These are phyloP conservation scores for Melanotaenia maccullochi DNA, from an alignment of 2,797 vertebrate species.

Conservation along the genomic window DNA sequence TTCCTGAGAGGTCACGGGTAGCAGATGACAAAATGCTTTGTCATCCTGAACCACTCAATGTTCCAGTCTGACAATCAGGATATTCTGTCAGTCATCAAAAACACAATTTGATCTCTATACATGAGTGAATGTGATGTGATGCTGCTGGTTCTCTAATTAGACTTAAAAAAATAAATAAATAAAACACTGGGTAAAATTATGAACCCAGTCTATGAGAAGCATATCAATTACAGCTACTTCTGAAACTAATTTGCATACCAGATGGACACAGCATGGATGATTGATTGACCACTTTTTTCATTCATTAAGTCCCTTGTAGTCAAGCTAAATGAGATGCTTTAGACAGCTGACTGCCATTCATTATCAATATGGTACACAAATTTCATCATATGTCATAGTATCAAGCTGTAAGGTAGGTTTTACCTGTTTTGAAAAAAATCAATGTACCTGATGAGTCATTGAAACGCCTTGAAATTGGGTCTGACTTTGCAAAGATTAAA, in stretches of 20 bases:
- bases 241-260: slow-evolving; percentile 25
- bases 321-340: too few species aligned
- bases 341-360: too few species aligned
- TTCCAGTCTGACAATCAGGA: slow-evolving; percentile 46
- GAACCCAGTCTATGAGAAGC: slow-evolving; percentile 13
- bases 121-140: slow-evolving; percentile 3
- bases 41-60: slow-evolving; percentile 63
- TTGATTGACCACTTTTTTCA: slow-evolving; percentile 15
- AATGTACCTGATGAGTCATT: neutral
- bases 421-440: neutral
- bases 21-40: slow-evolving; percentile 56
- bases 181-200: slow-evolving; percentile 6
- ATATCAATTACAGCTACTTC: slow-evolving; percentile 31
- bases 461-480: neutral
- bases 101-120: slow-evolving; percentile 24
- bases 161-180: too few species aligned
- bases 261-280: slow-evolving; percentile 28
- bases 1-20: slow-evolving; percentile 56
- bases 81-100: slow-evolving; percentile 28
- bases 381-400: too few species aligned
- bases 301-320: slow-evolving; percentile 14
- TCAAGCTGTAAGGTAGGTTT: neutral
- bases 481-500: neutral
- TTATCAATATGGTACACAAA: too few species aligned
- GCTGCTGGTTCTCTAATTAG: slow-evolving; percentile 21